phyloP scores from a whole-genome alignment of 2,797 vertebrate species.

The Clarias platycephalus region DNA sequence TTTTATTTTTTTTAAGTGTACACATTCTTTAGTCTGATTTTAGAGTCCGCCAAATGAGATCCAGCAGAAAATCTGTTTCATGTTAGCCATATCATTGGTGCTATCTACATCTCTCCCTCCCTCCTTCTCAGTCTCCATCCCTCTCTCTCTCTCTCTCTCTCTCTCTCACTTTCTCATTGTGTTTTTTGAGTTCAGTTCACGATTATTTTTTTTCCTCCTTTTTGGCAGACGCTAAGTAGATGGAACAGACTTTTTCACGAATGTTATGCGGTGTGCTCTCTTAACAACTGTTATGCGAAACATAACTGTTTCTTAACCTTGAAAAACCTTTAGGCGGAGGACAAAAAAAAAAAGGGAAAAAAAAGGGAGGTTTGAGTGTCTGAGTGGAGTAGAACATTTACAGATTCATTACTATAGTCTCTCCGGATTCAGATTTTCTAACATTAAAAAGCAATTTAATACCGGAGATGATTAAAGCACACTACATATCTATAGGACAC shows the following conservation, averaged over 20 bases:
- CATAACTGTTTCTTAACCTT: conserved; percentile 17
- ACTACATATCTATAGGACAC: conserved; percentile 59
- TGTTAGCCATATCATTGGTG: conserved; percentile 72
- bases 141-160: neutral
- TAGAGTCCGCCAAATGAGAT: conserved; percentile 75
- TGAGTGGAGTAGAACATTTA: conserved; percentile 6
- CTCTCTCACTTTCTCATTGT: neutral
- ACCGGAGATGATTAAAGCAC: conserved; percentile 53
- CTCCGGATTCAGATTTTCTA: conserved; percentile 30
- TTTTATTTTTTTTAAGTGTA: conserved; percentile 78
- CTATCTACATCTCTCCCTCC: conserved; percentile 69
- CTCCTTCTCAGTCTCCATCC: conserved; percentile 32
- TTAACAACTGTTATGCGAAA: neutral
- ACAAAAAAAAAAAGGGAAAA: conserved; percentile 30
- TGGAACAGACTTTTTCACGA: conserved; percentile 3
- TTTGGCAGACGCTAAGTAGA: neutral
- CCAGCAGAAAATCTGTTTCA: conserved; percentile 78
- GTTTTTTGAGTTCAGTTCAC: conserved; percentile 4
- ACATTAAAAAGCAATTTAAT: conserved; percentile 55
- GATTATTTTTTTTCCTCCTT: neutral
- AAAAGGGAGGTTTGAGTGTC: conserved; percentile 18
- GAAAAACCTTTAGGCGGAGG: conserved; percentile 34
- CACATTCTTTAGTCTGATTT: conserved; percentile 76
- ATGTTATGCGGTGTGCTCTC: neutral
- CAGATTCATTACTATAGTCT: conserved; percentile 44